Evolutionary conservation across 2,888 invertebrate species (phyloP).

Genomic region (Tiphia femorata): DNA sequence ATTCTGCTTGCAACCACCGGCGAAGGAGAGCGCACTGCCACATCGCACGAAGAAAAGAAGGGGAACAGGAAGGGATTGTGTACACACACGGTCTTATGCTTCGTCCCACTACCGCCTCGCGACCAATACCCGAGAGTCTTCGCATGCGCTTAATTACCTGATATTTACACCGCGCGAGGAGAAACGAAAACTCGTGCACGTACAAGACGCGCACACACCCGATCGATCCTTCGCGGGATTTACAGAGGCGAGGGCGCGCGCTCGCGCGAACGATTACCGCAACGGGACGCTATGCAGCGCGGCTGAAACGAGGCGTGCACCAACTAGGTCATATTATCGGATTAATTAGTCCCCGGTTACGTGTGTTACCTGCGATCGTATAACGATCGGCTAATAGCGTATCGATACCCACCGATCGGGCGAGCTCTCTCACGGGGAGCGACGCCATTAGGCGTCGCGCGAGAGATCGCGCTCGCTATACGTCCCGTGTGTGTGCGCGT

Average conservation of each 20-base stretch:
- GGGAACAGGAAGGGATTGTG: not conserved
- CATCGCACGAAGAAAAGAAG: not conserved
- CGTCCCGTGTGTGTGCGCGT: constrained; percentile 16
- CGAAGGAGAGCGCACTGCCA: not conserved
- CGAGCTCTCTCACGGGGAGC: constrained; percentile 7
- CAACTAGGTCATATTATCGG: constrained; percentile 51
- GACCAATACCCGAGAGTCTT: not conserved
- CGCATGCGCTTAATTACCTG: not conserved
- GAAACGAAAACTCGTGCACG: not conserved
- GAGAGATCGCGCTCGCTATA: not conserved
- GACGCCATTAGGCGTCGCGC: constrained; percentile 28
- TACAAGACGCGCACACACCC: not conserved
- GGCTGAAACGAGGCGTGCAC: constrained; percentile 19
- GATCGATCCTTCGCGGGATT: not conserved
- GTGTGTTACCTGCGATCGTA: constrained; percentile 31
- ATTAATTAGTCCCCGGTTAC: constrained; percentile 51
- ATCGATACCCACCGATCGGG: constrained; percentile 31
- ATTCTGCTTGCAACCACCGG: too few species aligned
- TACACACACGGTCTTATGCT: not conserved
- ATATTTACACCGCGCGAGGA: too few species aligned
- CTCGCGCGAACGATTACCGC: not conserved
- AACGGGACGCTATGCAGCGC: constrained; percentile 18
- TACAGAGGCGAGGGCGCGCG: not conserved
- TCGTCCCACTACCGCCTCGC: not conserved
- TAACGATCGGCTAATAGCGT: constrained; percentile 35